Evolutionary conservation across 2,888 invertebrate genomes (phyloP).

Genomic region (Strigamia transsilvanica): DNA sequence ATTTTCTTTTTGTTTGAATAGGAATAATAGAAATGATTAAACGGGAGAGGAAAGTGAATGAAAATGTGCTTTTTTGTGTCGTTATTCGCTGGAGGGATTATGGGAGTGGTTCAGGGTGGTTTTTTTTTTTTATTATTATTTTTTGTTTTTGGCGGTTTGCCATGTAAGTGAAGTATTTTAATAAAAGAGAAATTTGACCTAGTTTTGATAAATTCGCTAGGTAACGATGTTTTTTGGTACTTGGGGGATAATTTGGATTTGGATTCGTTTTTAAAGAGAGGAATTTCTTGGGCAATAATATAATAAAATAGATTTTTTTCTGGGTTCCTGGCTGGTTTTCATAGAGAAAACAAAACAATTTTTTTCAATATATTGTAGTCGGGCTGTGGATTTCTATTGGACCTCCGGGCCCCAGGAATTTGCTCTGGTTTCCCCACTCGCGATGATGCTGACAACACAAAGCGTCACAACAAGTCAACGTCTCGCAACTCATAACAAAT

Average conservation of each 20-base stretch:
- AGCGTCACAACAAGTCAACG: too few species aligned
- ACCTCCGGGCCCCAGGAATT: too few species aligned
- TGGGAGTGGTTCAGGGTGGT: not conserved
- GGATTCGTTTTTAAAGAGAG: too few species aligned
- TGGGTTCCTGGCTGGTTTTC: too few species aligned
- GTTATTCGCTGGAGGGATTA: slow-evolving; percentile 12
- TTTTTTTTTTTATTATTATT: not conserved
- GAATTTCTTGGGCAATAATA: too few species aligned
- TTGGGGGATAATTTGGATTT: not conserved
- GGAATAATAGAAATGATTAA: not conserved
- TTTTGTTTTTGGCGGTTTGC: not conserved
- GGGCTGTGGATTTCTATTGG: too few species aligned
- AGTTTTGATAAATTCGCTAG: not conserved
- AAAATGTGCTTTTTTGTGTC: not conserved
- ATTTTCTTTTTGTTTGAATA: not conserved
- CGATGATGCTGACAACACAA: too few species aligned
- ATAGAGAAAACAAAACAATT: too few species aligned
- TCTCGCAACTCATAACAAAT: too few species aligned
- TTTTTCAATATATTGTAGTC: too few species aligned
- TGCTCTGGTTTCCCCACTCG: too few species aligned
- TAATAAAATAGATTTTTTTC: too few species aligned
- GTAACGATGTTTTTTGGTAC: not conserved
- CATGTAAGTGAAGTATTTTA: slow-evolving; percentile 1
- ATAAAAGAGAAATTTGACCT: slow-evolving; percentile 4
- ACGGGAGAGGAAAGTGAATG: not conserved